Percentiles rank a stretch among this genome's conserved stretches.
phyloP scores from a whole-genome alignment of 2,797 vertebrate species.

The Poeciliopsis paucimaculata region DNA sequence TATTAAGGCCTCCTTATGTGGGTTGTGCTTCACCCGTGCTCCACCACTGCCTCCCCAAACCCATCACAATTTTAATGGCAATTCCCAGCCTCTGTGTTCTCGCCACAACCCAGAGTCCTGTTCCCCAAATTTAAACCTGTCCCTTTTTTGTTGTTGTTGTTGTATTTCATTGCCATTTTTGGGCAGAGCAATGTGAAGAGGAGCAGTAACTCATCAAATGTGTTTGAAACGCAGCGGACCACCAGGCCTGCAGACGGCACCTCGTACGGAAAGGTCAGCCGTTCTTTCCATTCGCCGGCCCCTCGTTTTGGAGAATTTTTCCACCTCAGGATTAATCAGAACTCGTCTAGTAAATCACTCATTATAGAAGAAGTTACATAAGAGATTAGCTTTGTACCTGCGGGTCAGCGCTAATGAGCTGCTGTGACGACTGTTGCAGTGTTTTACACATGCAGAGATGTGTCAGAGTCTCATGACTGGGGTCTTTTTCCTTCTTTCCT shows the following conservation, averaged over 20 bases:
- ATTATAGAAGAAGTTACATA: conserved; percentile 19
- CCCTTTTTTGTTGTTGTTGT: neutral
- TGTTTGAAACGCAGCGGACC: conserved; percentile 44
- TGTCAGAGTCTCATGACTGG: conserved; percentile 2
- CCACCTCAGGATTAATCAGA: conserved; percentile 8
- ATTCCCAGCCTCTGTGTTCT: conserved; percentile 12
- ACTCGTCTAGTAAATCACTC: conserved; percentile 33
- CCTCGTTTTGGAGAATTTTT: conserved; percentile 15
- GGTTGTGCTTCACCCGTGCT: too few species aligned
- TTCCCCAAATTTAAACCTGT: conserved; percentile 37
- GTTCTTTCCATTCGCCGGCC: conserved; percentile 36
- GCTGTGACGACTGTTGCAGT: conserved; percentile 10
- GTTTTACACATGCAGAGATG: neutral
- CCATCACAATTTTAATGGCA: conserved; percentile 23
- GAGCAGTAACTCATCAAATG: conserved; percentile 43
- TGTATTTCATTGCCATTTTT: conserved; percentile 30
- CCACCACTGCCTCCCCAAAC: too few species aligned
- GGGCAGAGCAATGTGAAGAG: conserved; percentile 13
- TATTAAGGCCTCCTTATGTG: too few species aligned
- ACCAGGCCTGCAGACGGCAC: conserved; percentile 26
- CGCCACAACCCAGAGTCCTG: conserved; percentile 12
- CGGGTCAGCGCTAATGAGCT: conserved; percentile 20
- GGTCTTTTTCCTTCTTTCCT: neutral
- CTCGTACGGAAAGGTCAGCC: conserved; percentile 22
- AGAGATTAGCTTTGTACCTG: conserved; percentile 7